Percentiles rank a stretch among this genome's conserved stretches.
Evolutionary conservation across 2,113 vertebrate species (phyloP).

Genomic region (Sinocyclocheilus anophthalmus): DNA sequence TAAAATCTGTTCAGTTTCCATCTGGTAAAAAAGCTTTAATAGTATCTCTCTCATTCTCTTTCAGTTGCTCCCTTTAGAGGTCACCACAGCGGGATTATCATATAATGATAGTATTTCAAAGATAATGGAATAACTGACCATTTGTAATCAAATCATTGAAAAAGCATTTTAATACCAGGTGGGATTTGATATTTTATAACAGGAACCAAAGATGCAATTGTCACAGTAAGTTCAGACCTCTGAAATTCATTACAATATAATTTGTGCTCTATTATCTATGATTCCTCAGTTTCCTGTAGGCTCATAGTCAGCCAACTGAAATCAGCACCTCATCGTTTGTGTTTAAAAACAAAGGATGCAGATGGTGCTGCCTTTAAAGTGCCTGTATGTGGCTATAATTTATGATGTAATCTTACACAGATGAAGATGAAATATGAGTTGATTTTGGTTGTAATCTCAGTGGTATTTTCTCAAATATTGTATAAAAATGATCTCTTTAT

Average conservation of each 20-base stretch:
- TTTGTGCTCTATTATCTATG: background rate
- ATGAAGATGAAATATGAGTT: background rate
- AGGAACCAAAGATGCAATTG: background rate
- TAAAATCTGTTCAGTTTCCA: too few relatives aligned
- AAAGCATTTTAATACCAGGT: background rate
- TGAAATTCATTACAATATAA: background rate
- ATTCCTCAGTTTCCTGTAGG: background rate
- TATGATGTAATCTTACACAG: background rate
- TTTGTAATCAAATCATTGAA: background rate
- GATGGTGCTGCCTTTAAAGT: background rate
- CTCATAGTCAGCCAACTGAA: background rate
- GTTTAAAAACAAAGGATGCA: constrained; percentile 1
- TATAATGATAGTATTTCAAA: background rate
- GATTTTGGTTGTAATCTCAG: background rate
- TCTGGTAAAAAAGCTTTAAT: too few relatives aligned
- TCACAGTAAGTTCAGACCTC: background rate
- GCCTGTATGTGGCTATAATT: background rate
- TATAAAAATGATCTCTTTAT: background rate
- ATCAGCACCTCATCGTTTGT: background rate
- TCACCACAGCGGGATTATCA: too few relatives aligned
- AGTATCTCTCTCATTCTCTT: too few relatives aligned
- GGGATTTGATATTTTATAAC: background rate
- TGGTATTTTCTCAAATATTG: background rate
- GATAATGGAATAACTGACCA: background rate
- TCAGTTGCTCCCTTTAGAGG: too few relatives aligned